Base-by-base conservation (phyloP, 2,797 vertebrate species). In the Miichthys miiuy region DNA sequence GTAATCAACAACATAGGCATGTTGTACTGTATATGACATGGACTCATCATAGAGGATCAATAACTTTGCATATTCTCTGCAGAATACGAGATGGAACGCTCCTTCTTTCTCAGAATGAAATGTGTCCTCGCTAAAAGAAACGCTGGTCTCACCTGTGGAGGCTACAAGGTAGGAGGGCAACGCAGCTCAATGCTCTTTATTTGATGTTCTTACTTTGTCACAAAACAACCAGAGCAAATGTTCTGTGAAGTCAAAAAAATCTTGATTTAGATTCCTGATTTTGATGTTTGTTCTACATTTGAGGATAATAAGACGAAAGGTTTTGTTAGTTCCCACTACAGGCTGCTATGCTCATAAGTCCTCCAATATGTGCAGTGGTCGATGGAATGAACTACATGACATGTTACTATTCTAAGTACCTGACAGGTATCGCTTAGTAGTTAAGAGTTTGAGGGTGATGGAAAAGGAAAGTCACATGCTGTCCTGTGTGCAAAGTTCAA, bases 101-200 rank as follows among this genome's bases (percentile, higher is more conserved):
- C 98, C 34, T 99, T 99, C 72, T 99, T 99, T 87, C 90, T 99
- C 80, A 95, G 98, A 79, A 99, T 99, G 98, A 99, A 99, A 84
- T 99, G 98, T 61, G 97, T 99, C 75, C 92, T 99, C 11, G 98
- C 98, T 41, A 99, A 99, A 94, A 95, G 98, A 88, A 99, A 99
- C 2, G 98, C 98, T 14, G 98, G 98, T 4, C 95, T 99, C 52
- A 99, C 98, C 44, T 99, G 98, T 46, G 98, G 98, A 9, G 98
- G 98, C 60, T 99, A 99, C 91, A 99, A 99, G 97, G 98, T 99
- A 57, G 72, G 1, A n/a, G 3, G 7, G 4, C 34, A 20, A 38
- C 52, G 4, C 68, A 25, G 30, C 48, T 69, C 1, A 52, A 21
- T 12, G 20, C 6, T 44, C 50, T 72, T 56, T 34, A 38, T 30